Evolutionary conservation across 2,113 vertebrate genomes (phyloP).

Genomic region (Ia io): DNA sequence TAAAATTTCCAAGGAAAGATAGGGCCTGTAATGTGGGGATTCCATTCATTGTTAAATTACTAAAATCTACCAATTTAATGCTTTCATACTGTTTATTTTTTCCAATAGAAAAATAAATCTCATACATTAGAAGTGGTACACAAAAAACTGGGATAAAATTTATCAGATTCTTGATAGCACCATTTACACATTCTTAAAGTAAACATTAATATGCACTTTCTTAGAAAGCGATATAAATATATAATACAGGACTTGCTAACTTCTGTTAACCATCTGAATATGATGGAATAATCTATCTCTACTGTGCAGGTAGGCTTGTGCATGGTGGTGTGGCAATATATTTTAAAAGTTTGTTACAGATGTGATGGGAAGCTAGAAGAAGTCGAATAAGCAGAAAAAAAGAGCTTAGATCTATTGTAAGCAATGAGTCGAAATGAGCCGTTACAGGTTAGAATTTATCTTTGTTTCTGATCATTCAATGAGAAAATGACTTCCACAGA

Average conservation of each 20-base stretch:
- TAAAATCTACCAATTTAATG: constrained; percentile 93
- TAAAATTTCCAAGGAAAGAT: constrained; percentile 77
- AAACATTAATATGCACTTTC: constrained; percentile 94
- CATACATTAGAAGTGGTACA: constrained; percentile 93
- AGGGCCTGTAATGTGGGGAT: constrained; percentile 82
- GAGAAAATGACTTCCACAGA: constrained; percentile 89
- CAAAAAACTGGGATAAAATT: constrained; percentile 93
- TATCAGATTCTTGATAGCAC: constrained; percentile 92
- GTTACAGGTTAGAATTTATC: constrained; percentile 91
- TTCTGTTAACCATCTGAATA: constrained; percentile 92
- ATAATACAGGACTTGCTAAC: constrained; percentile 89
- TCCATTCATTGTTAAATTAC: constrained; percentile 90
- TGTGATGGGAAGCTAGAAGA: constrained; percentile 92
- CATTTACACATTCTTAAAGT: constrained; percentile 93
- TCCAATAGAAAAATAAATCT: constrained; percentile 94
- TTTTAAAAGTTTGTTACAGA: constrained; percentile 91
- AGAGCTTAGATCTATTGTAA: constrained; percentile 91
- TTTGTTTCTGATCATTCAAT: constrained; percentile 89
- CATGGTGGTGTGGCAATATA: constrained; percentile 89
- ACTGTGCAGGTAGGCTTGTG: constrained; percentile 90
- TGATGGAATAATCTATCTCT: constrained; percentile 89
- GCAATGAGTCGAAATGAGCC: constrained; percentile 91
- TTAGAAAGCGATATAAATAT: constrained; percentile 94
- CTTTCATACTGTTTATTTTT: constrained; percentile 93
- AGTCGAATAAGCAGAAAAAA: constrained; percentile 91